A percentile compares a stretch with the other conserved stretches of the same genome.
Conservation (phyloP, 2,113 vertebrate species). For the Amazona guildingii region DNA sequence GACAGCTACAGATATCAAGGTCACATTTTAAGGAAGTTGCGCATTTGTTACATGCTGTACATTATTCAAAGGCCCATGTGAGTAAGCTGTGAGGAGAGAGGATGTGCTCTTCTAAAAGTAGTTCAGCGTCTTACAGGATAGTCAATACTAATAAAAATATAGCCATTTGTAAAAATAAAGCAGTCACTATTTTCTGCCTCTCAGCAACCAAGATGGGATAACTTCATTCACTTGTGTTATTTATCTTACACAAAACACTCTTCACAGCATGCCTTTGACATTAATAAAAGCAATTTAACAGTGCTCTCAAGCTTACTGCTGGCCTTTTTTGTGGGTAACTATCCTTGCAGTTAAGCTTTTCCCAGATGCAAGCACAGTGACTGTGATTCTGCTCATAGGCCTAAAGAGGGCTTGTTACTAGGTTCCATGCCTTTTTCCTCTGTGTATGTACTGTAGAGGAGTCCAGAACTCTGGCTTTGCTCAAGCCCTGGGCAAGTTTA, state of each 20-base stretch:
- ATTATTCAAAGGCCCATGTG: neutral
- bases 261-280: constrained; percentile 40
- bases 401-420: neutral
- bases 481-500: neutral
- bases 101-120: neutral
- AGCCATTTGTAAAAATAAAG: constrained; percentile 47
- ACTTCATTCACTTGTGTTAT: constrained; percentile 14
- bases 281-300: constrained; percentile 28
- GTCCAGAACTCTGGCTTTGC: neutral
- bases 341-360: neutral
- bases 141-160: constrained; percentile 15
- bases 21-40: constrained; percentile 12
- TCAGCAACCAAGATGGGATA: neutral
- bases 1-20: neutral
- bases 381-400: neutral
- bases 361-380: neutral
- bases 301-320: neutral
- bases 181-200: neutral
- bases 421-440: neutral
- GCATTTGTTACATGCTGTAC: neutral
- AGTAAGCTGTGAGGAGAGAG: neutral
- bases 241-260: constrained; percentile 22
- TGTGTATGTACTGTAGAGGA: accelerated
- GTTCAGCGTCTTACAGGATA: neutral
- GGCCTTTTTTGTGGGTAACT: neutral